A percentile compares a stretch with the other conserved stretches of the same genome.
Conservation (phyloP, 2,888 invertebrate species). For the Drosophila longiperda region DNA sequence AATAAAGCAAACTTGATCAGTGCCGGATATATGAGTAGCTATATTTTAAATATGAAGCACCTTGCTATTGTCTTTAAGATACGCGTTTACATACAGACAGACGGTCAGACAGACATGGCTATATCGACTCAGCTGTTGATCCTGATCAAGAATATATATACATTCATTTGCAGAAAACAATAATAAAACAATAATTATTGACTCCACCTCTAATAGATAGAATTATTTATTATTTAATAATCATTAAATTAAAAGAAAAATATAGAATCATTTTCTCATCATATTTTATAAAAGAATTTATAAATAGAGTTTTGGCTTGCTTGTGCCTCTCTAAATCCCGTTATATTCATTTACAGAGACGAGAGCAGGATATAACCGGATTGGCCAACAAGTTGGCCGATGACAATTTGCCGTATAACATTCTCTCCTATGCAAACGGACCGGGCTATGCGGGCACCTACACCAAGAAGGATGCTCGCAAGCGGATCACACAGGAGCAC, state of each 20-base stretch:
- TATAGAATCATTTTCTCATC: background rate
- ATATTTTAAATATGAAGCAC: too few relatives aligned
- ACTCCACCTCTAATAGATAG: background rate
- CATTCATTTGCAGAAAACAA: too few relatives aligned
- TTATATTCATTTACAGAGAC: conserved; percentile 29
- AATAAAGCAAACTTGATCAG: too few relatives aligned
- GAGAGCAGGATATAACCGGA: conserved; percentile 88
- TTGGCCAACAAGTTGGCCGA: conserved; percentile 85
- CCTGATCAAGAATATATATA: too few relatives aligned
- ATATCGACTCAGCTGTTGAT: too few relatives aligned
- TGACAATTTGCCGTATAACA: conserved; percentile 88
- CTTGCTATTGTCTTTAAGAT: too few relatives aligned
- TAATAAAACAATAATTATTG: background rate
- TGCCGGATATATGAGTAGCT: too few relatives aligned
- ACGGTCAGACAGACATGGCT: too few relatives aligned
- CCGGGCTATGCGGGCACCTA: conserved; percentile 87
- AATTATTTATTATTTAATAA: background rate
- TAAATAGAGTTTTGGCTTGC: background rate
- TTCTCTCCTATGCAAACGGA: conserved; percentile 91
- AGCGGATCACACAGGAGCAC: conserved; percentile 61
- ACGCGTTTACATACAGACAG: too few relatives aligned
- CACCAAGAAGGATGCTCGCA: conserved; percentile 67
- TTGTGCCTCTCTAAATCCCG: background rate
- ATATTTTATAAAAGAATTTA: background rate
- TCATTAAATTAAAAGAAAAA: background rate